phyloP scores from a whole-genome alignment of 2,888 invertebrate genomes.

The Athalia circularis region DNA sequence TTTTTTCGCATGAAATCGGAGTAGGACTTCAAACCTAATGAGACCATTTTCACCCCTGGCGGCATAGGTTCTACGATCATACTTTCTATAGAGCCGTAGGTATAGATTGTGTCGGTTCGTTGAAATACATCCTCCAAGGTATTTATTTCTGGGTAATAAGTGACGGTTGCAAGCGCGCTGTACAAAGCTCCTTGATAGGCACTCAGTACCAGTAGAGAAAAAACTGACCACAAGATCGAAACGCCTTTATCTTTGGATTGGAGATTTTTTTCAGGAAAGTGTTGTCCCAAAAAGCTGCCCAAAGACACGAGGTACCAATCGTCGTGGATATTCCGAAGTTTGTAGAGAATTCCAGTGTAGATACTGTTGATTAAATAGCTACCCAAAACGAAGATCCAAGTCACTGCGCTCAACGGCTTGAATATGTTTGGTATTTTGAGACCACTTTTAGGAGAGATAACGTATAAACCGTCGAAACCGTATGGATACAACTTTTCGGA shows the following conservation, averaged over 20 bases:
- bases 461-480: neutral
- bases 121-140: conserved; percentile 3
- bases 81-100: neutral
- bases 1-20: neutral
- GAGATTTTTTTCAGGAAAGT: neutral
- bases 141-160: conserved; percentile 26
- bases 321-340: neutral
- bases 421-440: conserved; percentile 20
- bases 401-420: neutral
- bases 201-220: conserved; percentile 6
- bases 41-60: neutral
- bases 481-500: conserved; percentile 19
- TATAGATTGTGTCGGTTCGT: neutral
- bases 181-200: conserved; percentile 29
- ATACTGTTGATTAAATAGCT: neutral
- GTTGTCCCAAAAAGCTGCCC: conserved; percentile 12
- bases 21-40: neutral
- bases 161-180: neutral
- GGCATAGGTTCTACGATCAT: neutral
- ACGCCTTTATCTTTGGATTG: neutral
- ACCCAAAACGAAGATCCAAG: neutral
- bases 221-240: conserved; percentile 19
- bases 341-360: neutral
- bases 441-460: conserved; percentile 20
- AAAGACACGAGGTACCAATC: neutral